Evolutionary conservation across 1,140 invertebrate species (phyloP).

Genomic region (Bicyclus anynana): DNA sequence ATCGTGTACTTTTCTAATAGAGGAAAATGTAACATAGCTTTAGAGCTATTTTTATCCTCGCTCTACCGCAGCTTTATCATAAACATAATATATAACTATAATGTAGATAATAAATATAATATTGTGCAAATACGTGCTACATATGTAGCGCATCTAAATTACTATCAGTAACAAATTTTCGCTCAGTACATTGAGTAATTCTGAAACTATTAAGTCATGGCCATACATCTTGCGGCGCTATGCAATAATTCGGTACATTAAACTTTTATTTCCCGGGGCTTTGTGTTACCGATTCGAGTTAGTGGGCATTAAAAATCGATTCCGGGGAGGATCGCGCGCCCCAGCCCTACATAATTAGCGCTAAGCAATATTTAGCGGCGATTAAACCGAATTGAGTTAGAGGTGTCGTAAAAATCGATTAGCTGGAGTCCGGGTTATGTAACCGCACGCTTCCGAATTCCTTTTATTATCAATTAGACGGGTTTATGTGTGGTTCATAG

Average conservation of each 20-base stretch:
- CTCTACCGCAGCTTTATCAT: too few species aligned
- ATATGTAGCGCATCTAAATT: not conserved
- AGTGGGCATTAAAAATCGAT: slow-evolving; percentile 28
- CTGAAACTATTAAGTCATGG: slow-evolving; percentile 7
- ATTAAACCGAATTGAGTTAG: slow-evolving; percentile 35
- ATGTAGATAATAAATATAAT: too few species aligned
- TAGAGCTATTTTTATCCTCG: too few species aligned
- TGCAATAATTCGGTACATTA: slow-evolving; percentile 29
- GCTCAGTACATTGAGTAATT: not conserved
- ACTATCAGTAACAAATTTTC: slow-evolving; percentile 2
- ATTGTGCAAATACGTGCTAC: not conserved
- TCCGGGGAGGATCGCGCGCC: slow-evolving; percentile 26
- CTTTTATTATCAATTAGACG: slow-evolving; percentile 73
- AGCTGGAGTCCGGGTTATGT: slow-evolving; percentile 55
- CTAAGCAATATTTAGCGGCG: slow-evolving; percentile 53
- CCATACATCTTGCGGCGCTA: slow-evolving; percentile 15
- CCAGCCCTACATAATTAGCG: slow-evolving; percentile 41
- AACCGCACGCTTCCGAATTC: slow-evolving; percentile 63
- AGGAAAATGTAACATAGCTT: too few species aligned
- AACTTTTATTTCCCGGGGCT: slow-evolving; percentile 21
- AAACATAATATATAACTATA: too few species aligned
- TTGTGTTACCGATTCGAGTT: slow-evolving; percentile 21
- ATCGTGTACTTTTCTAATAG: too few species aligned
- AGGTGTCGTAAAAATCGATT: slow-evolving; percentile 68
- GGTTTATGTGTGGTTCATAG: slow-evolving; percentile 13